Base-by-base conservation (phyloP, 2,113 vertebrate species). In the Burhinus oedicnemus region DNA sequence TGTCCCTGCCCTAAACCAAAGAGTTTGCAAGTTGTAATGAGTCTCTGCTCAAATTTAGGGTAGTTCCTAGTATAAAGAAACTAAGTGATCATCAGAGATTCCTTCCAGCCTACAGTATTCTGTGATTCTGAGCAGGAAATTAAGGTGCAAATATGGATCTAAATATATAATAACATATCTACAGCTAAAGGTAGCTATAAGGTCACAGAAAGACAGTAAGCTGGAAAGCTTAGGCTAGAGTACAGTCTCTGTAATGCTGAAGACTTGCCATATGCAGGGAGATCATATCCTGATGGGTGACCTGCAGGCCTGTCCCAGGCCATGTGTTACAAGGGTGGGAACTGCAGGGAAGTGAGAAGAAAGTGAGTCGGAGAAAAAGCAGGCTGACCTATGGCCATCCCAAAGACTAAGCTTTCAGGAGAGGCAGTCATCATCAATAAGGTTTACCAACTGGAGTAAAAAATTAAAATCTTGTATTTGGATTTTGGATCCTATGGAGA, bases 211-310 rank as follows among this genome's bases (percentile, higher is more conserved):
- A 51, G 49, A 13, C 22, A 51, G 49, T 61, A 51, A 83, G 10
- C 14, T 27, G 65, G 36, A 38, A 87, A 62, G 29, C 12, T n/a
- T 34, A 70, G 55, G 25, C n/a, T 92, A 12, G 8, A 49, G 11
- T 12, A 30, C 8, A 7, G 22, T 30, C 15, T 62, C 34, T 44
- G 10, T 23, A 62, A 61, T 21, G 23, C 20, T 52, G 36, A 88
- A 44, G 19, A 52, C 38, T 49, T 52, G 3, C 3, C 11, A 11
- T 15, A 55, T 0, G 2, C 4, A 69, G 11, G 14, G 9, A 62
- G 7, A 2, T 76, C 17, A 21, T 62, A 52, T 9, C 19, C 5
- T 38, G 55, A 47, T 8, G 8, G 18, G 14, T 47, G 17, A 26
- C 11, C 26, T 32, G 11, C 11, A 81, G 54, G 4, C 14, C 8